Evolutionary conservation across 2,113 vertebrate species (phyloP).

Genomic region (Cebus imitator): DNA sequence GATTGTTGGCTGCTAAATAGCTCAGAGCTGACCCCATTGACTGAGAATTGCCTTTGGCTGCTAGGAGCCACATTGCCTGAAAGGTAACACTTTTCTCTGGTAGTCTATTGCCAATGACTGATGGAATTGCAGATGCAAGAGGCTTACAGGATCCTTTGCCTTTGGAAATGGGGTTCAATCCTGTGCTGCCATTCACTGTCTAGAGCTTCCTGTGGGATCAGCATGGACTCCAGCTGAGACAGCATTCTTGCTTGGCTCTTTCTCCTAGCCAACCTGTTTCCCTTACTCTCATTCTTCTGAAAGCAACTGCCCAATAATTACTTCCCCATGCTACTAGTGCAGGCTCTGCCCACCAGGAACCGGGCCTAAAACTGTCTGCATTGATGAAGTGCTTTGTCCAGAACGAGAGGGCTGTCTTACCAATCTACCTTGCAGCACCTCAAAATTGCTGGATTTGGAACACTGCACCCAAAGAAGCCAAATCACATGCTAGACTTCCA

Average conservation of each 20-base stretch:
- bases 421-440: not conserved
- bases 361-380: not conserved
- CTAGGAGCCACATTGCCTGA: not conserved
- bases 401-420: not conserved
- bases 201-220: not conserved
- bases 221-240: not conserved
- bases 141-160: not conserved
- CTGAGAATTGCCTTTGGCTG: not conserved
- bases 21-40: not conserved
- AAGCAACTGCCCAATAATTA: not conserved
- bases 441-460: not conserved
- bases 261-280: not conserved
- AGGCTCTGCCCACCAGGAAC: not conserved
- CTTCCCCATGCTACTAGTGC: not conserved
- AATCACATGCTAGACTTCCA: not conserved
- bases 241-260: not conserved
- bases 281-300: not conserved
- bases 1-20: not conserved
- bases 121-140: not conserved
- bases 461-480: not conserved
- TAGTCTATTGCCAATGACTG: not conserved
- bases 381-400: not conserved
- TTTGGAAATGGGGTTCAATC: not conserved
- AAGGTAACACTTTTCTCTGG: not conserved
- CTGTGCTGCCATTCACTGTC: not conserved